phyloP scores from a whole-genome alignment of 2,888 invertebrate genomes.

The Zootermopsis nevadensis region DNA sequence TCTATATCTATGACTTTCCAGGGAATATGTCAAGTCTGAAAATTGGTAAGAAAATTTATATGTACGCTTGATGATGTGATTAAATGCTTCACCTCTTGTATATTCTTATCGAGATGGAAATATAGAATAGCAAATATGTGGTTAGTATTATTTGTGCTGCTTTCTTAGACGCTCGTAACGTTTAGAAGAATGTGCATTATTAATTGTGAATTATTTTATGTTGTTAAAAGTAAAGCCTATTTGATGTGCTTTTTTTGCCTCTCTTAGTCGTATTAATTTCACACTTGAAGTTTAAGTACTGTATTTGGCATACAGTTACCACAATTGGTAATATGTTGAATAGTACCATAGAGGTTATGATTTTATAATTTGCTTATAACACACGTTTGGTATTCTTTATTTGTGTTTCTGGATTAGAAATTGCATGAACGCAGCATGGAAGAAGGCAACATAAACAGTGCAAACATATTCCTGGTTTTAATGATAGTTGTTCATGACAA shows the following conservation, averaged over 20 bases:
- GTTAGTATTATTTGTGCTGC: neutral
- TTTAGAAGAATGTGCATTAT: neutral
- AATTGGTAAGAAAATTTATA: conserved; percentile 66
- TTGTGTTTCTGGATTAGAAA: neutral
- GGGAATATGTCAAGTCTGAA: conserved; percentile 73
- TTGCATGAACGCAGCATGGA: neutral
- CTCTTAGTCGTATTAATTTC: too few species aligned
- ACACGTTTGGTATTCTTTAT: neutral
- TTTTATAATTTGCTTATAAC: neutral
- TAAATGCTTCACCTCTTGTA: neutral
- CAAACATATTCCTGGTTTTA: too few species aligned
- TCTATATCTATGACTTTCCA: conserved; percentile 51
- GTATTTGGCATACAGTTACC: too few species aligned
- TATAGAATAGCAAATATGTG: neutral
- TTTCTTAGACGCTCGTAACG: neutral
- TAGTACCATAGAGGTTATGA: conserved; percentile 21
- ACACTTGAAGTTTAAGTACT: too few species aligned
- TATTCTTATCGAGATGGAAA: neutral
- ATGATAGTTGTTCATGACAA: too few species aligned
- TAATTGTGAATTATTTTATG: neutral
- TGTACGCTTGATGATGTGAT: neutral
- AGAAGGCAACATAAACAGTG: neutral
- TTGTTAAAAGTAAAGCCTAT: neutral
- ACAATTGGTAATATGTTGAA: too few species aligned
- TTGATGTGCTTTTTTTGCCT: neutral